Conservation (phyloP, 2,113 vertebrate species). For the Neofelis nebulosa region DNA sequence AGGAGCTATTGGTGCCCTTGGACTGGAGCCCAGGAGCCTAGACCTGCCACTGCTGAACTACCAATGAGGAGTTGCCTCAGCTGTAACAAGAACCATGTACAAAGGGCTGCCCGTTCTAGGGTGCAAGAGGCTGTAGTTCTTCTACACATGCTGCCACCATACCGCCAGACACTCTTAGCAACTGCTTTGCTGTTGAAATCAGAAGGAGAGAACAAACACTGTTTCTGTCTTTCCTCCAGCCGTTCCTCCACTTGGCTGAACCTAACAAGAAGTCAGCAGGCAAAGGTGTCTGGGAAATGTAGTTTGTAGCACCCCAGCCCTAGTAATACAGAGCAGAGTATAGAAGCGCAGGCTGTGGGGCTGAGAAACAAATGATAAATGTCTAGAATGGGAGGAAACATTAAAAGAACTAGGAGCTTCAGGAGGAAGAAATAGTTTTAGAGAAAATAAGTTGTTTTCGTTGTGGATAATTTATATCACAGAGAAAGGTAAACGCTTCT, state of each 20-base stretch:
- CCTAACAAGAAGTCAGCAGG: background rate
- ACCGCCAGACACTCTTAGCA: background rate
- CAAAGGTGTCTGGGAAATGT: background rate
- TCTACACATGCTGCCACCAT: background rate
- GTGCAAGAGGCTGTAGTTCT: background rate
- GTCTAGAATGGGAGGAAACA: background rate
- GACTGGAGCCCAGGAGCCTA: background rate
- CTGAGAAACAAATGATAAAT: conserved; percentile 6
- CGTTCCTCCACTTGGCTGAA: background rate
- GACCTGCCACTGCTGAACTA: background rate
- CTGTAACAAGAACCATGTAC: background rate
- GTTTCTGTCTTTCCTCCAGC: background rate
- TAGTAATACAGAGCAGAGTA: background rate
- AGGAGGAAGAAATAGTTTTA: conserved; percentile 20
- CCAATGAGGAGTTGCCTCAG: background rate
- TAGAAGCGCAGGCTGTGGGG: background rate
- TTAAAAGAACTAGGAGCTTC: background rate
- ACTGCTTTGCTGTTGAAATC: background rate
- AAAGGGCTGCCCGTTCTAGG: background rate
- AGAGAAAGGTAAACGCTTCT: conserved; percentile 34
- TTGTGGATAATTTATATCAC: background rate
- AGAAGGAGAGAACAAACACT: background rate
- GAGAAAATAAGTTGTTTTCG: conserved; percentile 35
- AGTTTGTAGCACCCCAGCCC: background rate
- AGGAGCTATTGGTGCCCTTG: background rate